These are phyloP conservation scores for Hyperoodon ampullatus DNA, from an alignment of 2,113 vertebrate genomes.

Conservation along the genomic window DNA sequence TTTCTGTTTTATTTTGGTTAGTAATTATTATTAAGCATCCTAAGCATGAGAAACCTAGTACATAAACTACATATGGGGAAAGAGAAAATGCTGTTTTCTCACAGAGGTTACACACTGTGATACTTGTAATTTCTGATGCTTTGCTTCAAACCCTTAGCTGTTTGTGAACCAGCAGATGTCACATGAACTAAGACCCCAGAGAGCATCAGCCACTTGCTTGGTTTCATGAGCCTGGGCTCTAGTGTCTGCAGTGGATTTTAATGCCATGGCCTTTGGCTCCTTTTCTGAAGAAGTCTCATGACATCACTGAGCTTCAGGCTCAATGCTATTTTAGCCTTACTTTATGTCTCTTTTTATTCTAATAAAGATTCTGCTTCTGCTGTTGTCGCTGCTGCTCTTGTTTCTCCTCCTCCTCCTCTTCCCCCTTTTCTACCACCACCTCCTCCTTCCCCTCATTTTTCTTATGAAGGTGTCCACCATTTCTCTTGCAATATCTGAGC, in stretches of 20 bases:
- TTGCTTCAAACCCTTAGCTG: background rate
- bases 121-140: background rate
- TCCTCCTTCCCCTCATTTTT: background rate
- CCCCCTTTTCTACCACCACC: background rate
- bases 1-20: background rate
- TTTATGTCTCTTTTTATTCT: constrained; percentile 33
- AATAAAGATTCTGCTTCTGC: background rate
- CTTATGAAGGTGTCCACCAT: background rate
- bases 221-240: background rate
- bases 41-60: background rate
- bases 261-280: constrained; percentile 43
- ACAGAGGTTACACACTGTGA: rapidly evolving
- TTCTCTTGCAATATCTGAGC: background rate
- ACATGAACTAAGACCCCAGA: background rate
- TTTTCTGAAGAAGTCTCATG: constrained; percentile 37
- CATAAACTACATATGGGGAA: background rate
- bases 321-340: background rate
- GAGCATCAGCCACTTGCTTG: background rate
- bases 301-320: constrained; percentile 35
- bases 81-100: background rate
- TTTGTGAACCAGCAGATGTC: background rate
- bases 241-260: background rate
- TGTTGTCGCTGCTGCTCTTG: background rate
- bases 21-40: background rate
- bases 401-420: background rate